Evolutionary conservation across 2,113 vertebrate genomes (phyloP), one percentile per base, ranked within the genome.

Genomic region (Desmodus rotundus): DNA sequence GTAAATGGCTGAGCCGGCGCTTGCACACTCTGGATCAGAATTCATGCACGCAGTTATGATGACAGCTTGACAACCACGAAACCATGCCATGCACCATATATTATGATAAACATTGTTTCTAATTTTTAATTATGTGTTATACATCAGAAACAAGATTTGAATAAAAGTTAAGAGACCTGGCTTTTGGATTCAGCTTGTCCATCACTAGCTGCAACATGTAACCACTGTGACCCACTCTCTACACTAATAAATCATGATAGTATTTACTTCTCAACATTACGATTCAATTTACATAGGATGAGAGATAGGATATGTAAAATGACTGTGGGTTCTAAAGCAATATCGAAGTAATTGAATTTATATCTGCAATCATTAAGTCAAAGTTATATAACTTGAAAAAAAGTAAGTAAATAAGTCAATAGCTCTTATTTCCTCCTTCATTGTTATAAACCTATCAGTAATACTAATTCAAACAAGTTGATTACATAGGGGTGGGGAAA

Each of bases 221-320:
- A 84, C 50, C 3, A 36, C 17, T 65, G 17, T 26, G 36, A 73
- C 43, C 24, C 7, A 16, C 10, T 87, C 8, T 93, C 14, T 83
- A 15, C 13, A 74, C 36, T 88, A 52, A 11, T 92, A 76, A 94
- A 45, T 77, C 4, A 54, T 74, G 61, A 24, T n/a, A 16, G 24
- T 52, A 92, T 28, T 43, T 85, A 38, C 1, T 13, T 85, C 19
- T 91, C 7, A 38, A n/a, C 28, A 43, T 82, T 22, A 68, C 3
- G 72, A n/a, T 81, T 92, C 11, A 14, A 61, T 56, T 92, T 90
- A 86, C 88, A 85, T 61, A 84, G 89, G 92, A 72, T 67, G 36
- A 86, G 5, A 83, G 76, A 43, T 2, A 36, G 36, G 15, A 82
- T 76, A 85, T 31, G 5, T 78, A 78, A 33, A 93, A 65, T 77